Conservation (phyloP, 2,113 vertebrate species). For the Petaurus breviceps region DNA sequence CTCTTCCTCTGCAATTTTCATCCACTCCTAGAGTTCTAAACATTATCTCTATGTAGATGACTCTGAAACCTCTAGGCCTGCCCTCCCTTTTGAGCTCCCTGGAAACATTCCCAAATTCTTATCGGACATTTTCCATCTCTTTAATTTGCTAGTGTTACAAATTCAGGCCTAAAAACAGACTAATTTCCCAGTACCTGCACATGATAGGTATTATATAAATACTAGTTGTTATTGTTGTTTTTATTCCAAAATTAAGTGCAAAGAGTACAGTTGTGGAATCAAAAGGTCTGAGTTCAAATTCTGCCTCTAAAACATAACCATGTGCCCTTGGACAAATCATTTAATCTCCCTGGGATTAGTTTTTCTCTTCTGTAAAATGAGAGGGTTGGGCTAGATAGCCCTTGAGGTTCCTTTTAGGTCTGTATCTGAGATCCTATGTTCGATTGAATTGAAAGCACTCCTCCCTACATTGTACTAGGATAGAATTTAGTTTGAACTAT, state of each 20-base stretch:
- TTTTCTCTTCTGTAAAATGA: not conserved
- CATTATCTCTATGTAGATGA: not conserved
- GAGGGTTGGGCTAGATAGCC: not conserved
- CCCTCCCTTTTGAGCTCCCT: not conserved
- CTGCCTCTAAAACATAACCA: not conserved
- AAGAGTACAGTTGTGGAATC: not conserved
- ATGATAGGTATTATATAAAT: not conserved
- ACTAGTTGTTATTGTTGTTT: not conserved
- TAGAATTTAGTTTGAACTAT: not conserved
- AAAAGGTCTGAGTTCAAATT: not conserved
- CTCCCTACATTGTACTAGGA: not conserved
- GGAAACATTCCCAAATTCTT: not conserved
- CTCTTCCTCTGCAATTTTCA: not conserved
- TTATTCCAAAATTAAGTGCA: not conserved
- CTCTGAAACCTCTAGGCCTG: not conserved
- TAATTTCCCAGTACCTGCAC: not conserved
- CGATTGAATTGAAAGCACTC: not conserved
- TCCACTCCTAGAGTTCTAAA: not conserved
- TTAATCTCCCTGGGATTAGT: not conserved
- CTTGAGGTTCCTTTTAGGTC: not conserved
- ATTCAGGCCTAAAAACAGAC: not conserved
- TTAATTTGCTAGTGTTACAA: not conserved
- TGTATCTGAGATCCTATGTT: not conserved
- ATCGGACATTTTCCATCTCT: not conserved
- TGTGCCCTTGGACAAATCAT: not conserved